A percentile compares a stretch with the other conserved stretches of the same genome.
Conservation (phyloP, 2,888 invertebrate genomes). For the Catocala nupta region DNA sequence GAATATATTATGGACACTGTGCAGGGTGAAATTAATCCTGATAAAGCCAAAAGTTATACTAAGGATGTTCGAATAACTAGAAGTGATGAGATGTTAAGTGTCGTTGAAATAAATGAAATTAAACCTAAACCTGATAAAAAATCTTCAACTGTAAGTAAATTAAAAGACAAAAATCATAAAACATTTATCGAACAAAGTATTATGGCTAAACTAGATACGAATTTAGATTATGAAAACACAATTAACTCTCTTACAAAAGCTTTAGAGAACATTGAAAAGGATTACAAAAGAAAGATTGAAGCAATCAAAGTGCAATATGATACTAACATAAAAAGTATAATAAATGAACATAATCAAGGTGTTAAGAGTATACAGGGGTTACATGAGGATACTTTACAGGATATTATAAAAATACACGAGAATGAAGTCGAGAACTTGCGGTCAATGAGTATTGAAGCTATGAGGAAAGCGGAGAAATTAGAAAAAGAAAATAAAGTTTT, state of each 20-base stretch:
- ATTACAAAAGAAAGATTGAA: constrained; percentile 76
- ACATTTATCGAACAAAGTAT: constrained; percentile 55
- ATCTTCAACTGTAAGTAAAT: constrained; percentile 47
- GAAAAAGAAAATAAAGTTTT: constrained; percentile 73
- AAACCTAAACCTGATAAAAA: constrained; percentile 45
- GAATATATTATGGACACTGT: constrained; percentile 68
- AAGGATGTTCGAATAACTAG: constrained; percentile 53
- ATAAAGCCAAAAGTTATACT: constrained; percentile 44
- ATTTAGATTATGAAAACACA: constrained; percentile 68
- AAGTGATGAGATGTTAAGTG: constrained; percentile 60
- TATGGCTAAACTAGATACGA: constrained; percentile 63
- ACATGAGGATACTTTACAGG: constrained; percentile 83
- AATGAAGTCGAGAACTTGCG: constrained; percentile 84
- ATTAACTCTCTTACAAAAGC: constrained; percentile 67
- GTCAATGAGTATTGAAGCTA: constrained; percentile 80
- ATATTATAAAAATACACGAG: constrained; percentile 81
- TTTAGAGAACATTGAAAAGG: constrained; percentile 71
- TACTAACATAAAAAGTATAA: constrained; percentile 81
- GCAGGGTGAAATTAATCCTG: constrained; percentile 56
- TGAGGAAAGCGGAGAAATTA: constrained; percentile 75
- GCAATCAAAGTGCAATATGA: constrained; percentile 86
- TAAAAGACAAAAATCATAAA: constrained; percentile 44
- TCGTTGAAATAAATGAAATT: constrained; percentile 19
- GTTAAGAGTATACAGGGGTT: constrained; percentile 85
- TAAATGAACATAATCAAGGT: constrained; percentile 85